Evolutionary conservation across 2,888 invertebrate species (phyloP).

Genomic region (Tenthredo notha): DNA sequence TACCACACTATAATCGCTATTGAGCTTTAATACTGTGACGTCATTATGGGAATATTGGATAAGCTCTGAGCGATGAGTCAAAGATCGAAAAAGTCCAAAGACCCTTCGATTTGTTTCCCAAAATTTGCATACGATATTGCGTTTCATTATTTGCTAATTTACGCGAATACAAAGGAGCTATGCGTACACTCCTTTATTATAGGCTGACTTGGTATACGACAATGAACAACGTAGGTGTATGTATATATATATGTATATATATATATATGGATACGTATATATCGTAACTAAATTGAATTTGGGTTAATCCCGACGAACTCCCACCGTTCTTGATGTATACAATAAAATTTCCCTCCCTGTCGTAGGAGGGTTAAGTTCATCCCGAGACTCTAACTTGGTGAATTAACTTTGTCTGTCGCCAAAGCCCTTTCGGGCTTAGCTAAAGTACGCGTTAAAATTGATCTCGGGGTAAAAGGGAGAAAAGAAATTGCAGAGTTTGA

Average conservation of each 20-base stretch:
- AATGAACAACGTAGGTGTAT: not conserved
- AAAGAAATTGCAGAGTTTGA: slow-evolving; percentile 20
- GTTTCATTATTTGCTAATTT: not conserved
- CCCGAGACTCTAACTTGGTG: slow-evolving; percentile 41
- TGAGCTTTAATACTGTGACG: not conserved
- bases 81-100: not conserved
- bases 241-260: too few species aligned
- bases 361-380: not conserved
- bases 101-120: not conserved
- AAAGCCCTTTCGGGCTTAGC: slow-evolving; percentile 27
- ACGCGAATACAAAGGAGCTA: not conserved
- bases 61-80: too few species aligned
- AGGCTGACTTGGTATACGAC: not conserved
- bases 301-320: slow-evolving; percentile 28
- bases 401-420: slow-evolving; percentile 45
- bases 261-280: not conserved
- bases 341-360: slow-evolving; percentile 16
- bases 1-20: not conserved
- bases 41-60: not conserved
- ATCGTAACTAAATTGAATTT: slow-evolving; percentile 36
- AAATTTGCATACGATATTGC: not conserved
- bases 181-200: not conserved
- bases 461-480: not conserved
- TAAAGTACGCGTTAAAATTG: slow-evolving; percentile 40
- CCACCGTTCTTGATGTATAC: slow-evolving; percentile 15